A percentile compares a stretch with the other conserved stretches of the same genome.
These are phyloP conservation scores for Ferdinandea cuprea DNA, from an alignment of 2,888 invertebrate genomes.

Conservation along the genomic window DNA sequence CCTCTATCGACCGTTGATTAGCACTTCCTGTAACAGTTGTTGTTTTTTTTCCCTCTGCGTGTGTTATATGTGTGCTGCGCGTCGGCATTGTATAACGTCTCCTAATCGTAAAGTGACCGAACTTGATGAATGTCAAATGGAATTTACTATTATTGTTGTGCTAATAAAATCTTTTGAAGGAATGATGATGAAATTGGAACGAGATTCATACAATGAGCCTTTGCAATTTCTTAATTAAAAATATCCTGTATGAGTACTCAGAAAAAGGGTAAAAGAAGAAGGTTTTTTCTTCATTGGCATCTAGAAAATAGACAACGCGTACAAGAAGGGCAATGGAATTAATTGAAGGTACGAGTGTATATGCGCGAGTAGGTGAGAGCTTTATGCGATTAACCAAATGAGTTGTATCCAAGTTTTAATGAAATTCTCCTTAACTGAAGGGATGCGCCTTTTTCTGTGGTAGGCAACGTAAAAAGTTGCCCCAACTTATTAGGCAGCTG, in stretches of 20 bases:
- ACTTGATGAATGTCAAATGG: constrained; percentile 21
- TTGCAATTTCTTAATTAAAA: constrained; percentile 46
- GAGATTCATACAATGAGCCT: constrained; percentile 4
- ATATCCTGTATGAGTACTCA: not conserved
- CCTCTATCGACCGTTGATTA: constrained; percentile 7
- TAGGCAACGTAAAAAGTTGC: not conserved
- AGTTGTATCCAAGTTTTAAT: constrained; percentile 48
- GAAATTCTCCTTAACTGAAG: constrained; percentile 18
- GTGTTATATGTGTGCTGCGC: not conserved
- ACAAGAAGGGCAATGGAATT: not conserved
- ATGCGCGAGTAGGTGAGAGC: constrained; percentile 19
- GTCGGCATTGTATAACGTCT: not conserved
- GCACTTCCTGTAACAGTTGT: not conserved
- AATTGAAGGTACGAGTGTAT: not conserved
- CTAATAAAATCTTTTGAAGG: not conserved
- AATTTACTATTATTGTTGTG: constrained; percentile 15
- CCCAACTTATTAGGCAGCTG: not conserved
- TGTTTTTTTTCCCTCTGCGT: too few species aligned
- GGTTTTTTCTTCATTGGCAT: not conserved
- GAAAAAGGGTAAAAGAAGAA: not conserved
- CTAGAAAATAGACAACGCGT: not conserved
- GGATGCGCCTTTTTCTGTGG: not conserved
- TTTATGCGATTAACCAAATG: constrained; percentile 33
- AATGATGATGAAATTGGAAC: constrained; percentile 4
- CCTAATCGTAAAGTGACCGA: constrained; percentile 6